Evolutionary conservation across 2,888 invertebrate species (phyloP), one percentile per base, ranked within the genome.

Genomic region (Slavum lentiscoides): DNA sequence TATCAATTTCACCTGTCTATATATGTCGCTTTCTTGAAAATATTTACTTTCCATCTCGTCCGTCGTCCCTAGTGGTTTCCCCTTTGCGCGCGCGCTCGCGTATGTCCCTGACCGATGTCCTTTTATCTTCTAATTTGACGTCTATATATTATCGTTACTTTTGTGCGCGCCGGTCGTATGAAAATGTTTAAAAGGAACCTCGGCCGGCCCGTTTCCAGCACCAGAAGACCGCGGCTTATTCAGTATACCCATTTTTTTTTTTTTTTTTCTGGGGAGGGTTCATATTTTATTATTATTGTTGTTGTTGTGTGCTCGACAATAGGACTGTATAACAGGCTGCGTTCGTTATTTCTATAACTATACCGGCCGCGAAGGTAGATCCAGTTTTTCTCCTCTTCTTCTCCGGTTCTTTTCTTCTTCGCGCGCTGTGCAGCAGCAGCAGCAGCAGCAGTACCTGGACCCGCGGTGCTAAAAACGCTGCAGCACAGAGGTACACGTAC

Each of bases 41-140:
- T 77, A 77, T 77, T 77, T 77, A 77, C 77, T 77, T n/a, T 39
- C 69, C 77, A 15, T 21, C 49, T 68, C 55, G 58, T 61, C 76
- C 66, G 30, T 30, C 30, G 30, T 30, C 30, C 30, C 66, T 11
- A 55, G 66, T 37, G 74, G 66, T 55, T 55, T 66, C 67, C 43
- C 43, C 43, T 7, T 43, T 3, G 5, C 39, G 39, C 3, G 39
- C 39, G 39, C 5, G 39, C 49, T 11, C 11, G 49, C 4, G 55
- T 6, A 23, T 30, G 62, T 39, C 69, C 64, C 64, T 72, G 80
- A 80, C 80, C 80, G 37, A 72, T 64, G 80, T 80, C 70, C 80
- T 72, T 80, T 69, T 80, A 80, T 80, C 62, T 64, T 80, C 62
- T 64, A 72, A 72, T 80, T 72, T 80, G 80, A 80, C 80, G 70